A percentile compares a stretch with the other conserved stretches of the same genome.
Conservation (phyloP, 1,140 invertebrate species). For the Eupristina koningsbergeri region DNA sequence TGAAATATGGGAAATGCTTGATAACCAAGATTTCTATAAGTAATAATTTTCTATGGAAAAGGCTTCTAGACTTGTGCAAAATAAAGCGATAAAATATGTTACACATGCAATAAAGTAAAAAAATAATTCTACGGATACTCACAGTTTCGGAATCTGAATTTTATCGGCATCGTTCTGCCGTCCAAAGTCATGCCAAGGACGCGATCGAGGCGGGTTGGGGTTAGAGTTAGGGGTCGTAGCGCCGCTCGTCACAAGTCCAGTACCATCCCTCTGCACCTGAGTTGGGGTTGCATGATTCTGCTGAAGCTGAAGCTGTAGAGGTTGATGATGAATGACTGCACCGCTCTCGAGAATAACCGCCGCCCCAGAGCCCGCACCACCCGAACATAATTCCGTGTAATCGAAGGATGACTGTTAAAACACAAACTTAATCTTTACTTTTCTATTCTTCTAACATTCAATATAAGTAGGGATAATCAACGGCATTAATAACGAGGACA, state of each 20-base stretch:
- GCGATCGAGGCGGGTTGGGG: constrained; percentile 81
- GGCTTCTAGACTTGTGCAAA: too few species aligned
- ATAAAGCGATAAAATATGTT: neutral
- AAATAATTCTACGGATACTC: constrained; percentile 74
- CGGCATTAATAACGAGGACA: too few species aligned
- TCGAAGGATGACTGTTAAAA: constrained; percentile 83
- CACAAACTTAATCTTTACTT: neutral
- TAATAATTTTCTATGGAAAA: neutral
- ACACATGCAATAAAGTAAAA: neutral
- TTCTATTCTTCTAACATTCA: too few species aligned
- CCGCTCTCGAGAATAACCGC: constrained; percentile 69
- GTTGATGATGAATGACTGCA: constrained; percentile 71
- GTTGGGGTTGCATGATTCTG: constrained; percentile 60
- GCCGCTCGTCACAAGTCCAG: constrained; percentile 72
- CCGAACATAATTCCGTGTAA: constrained; percentile 87
- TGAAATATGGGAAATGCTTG: neutral
- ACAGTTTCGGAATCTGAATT: constrained; percentile 98
- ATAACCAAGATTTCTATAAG: neutral
- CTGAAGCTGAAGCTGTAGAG: constrained; percentile 67
- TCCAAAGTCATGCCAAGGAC: constrained; percentile 93
- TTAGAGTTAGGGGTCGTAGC: constrained; percentile 77
- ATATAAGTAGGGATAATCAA: too few species aligned
- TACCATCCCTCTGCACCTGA: constrained; percentile 71
- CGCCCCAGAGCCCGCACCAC: constrained; percentile 70
- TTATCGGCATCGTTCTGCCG: constrained; percentile 94